These are phyloP conservation scores for Tarsius wallacei DNA, from an alignment of 2,797 vertebrate species.

Conservation along the genomic window DNA sequence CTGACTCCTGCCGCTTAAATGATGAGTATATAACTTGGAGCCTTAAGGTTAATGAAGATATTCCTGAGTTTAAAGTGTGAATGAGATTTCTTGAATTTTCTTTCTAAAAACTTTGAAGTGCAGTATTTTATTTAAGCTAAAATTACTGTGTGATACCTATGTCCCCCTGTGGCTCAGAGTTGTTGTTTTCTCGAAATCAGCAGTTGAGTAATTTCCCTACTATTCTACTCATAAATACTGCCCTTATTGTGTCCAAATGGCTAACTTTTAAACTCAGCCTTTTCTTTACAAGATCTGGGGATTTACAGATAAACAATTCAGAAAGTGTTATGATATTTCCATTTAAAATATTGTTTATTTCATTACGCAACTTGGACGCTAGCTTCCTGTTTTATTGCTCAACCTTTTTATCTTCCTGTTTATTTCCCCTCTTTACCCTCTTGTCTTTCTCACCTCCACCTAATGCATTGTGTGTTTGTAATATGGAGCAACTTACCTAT, in stretches of 20 bases:
- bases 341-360: not conserved
- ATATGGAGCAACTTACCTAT: not conserved
- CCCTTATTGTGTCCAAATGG: no score
- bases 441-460: not conserved
- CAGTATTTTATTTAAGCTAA: not conserved
- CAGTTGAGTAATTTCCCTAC: not conserved
- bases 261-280: not conserved
- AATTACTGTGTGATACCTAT: not conserved
- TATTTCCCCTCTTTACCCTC: not conserved
- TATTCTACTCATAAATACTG: not conserved
- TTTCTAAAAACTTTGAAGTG: not conserved
- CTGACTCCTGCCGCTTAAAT: not conserved
- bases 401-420: not conserved
- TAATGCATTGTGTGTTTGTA: not conserved
- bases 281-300: not conserved
- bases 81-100: not conserved
- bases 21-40: not conserved
- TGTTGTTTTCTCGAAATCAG: constrained; percentile 3
- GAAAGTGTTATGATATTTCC: not conserved
- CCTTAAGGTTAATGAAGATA: not conserved
- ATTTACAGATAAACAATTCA: not conserved
- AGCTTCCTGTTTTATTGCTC: not conserved
- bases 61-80: not conserved
- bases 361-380: not conserved
- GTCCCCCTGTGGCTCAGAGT: not conserved